phyloP scores from a whole-genome alignment of 2,888 invertebrate species.

The Hermaeophaga mercurialis region DNA sequence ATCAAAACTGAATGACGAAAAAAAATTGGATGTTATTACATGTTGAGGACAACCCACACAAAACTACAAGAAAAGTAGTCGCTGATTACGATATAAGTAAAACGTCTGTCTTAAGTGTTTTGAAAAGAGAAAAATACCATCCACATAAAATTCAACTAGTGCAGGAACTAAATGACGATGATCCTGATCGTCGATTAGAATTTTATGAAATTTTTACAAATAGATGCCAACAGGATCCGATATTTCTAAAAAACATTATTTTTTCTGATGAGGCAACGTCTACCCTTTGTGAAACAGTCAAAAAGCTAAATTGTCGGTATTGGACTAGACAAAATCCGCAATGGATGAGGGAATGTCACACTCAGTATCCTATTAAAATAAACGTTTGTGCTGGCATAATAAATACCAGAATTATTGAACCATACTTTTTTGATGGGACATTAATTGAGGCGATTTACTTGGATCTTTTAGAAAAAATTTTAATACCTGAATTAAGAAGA shows the following conservation, averaged over 20 bases:
- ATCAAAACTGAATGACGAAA: too few species aligned
- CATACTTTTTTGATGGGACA: not conserved
- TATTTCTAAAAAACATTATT: not conserved
- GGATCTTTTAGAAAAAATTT: too few species aligned
- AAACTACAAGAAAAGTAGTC: not conserved
- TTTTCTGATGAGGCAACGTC: not conserved
- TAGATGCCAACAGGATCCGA: too few species aligned
- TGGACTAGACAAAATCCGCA: not conserved
- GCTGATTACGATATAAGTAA: too few species aligned
- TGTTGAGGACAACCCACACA: not conserved
- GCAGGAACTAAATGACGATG: constrained; percentile 2
- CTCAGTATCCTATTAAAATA: not conserved
- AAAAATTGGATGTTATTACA: too few species aligned
- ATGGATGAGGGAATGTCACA: not conserved
- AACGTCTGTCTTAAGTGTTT: too few species aligned
- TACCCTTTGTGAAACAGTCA: not conserved
- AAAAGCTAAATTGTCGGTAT: not conserved
- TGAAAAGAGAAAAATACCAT: not conserved
- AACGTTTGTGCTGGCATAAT: constrained; percentile 4
- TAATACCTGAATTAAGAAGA: too few species aligned
- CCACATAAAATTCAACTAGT: constrained; percentile 6
- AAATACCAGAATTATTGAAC: not conserved
- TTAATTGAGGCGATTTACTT: not conserved
- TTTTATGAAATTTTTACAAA: too few species aligned
- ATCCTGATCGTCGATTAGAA: constrained; percentile 4